These are phyloP conservation scores for Momotus momota DNA, from an alignment of 2,797 vertebrate genomes.

Conservation along the genomic window DNA sequence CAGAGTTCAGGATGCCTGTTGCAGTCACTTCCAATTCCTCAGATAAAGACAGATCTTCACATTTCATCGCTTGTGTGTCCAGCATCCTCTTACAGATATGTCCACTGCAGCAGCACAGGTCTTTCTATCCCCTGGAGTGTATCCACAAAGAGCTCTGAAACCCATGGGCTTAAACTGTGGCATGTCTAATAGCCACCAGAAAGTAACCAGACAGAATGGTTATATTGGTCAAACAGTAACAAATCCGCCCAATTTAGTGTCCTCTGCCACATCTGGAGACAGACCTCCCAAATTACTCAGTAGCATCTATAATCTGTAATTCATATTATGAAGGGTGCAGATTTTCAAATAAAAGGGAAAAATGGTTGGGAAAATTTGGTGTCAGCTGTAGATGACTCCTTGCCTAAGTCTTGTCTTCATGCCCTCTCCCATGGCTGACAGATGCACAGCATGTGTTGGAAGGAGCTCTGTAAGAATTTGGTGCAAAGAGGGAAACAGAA, in stretches of 20 bases:
- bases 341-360: neutral
- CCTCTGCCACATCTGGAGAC: neutral
- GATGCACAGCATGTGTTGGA: neutral
- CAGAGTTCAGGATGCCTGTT: neutral
- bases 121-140: neutral
- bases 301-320: neutral
- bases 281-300: neutral
- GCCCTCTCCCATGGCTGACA: neutral
- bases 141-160: neutral
- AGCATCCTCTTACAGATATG: neutral
- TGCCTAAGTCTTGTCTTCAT: neutral
- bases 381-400: neutral
- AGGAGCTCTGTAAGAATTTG: neutral
- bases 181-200: neutral
- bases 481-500: neutral
- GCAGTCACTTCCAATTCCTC: neutral
- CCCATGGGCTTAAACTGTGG: neutral
- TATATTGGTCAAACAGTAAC: neutral
- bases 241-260: neutral
- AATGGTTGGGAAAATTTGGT: neutral
- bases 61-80: rapidly evolving
- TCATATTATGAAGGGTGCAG: neutral
- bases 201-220: neutral
- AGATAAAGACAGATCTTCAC: neutral
- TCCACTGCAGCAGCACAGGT: no score